A percentile compares a stretch with the other conserved stretches of the same genome.
Evolutionary conservation across 2,888 invertebrate genomes (phyloP).

Genomic region (Cryptus armator): DNA sequence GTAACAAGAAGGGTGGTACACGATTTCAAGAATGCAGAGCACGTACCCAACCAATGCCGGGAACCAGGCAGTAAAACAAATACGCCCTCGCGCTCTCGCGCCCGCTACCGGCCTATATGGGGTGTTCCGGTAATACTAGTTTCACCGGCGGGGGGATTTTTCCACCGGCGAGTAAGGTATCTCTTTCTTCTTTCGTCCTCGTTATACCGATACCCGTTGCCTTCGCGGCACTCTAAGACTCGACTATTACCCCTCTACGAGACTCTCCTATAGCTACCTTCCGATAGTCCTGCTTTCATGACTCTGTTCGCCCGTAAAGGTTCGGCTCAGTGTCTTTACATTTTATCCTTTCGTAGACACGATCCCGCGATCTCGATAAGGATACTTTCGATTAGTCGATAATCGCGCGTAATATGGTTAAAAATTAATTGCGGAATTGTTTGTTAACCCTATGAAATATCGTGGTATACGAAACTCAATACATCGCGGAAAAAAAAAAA

Average conservation of each 20-base stretch:
- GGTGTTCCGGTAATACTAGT: constrained; percentile 76
- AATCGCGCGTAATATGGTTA: background rate
- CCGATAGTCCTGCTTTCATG: constrained; percentile 49
- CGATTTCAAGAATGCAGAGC: constrained; percentile 84
- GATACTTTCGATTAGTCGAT: constrained; percentile 1
- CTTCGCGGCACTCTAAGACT: constrained; percentile 7
- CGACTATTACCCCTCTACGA: background rate
- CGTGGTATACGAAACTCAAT: background rate
- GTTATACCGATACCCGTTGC: constrained; percentile 74
- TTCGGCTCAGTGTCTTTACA: constrained; percentile 38
- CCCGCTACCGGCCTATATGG: constrained; percentile 75
- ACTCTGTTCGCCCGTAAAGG: constrained; percentile 44
- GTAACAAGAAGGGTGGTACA: constrained; percentile 81
- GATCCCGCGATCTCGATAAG: background rate
- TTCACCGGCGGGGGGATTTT: constrained; percentile 14
- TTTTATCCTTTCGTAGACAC: constrained; percentile 21
- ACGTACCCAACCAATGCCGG: constrained; percentile 85
- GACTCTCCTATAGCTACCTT: background rate
- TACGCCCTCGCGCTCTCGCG: constrained; percentile 78
- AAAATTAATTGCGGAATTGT: background rate
- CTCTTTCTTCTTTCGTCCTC: constrained; percentile 70
- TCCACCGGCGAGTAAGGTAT: constrained; percentile 28
- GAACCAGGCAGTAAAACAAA: constrained; percentile 85
- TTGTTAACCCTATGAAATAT: background rate
- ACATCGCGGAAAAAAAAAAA: too few species aligned